Evolutionary conservation across 2,797 vertebrate genomes (phyloP).

Genomic region (Helostoma temminkii): DNA sequence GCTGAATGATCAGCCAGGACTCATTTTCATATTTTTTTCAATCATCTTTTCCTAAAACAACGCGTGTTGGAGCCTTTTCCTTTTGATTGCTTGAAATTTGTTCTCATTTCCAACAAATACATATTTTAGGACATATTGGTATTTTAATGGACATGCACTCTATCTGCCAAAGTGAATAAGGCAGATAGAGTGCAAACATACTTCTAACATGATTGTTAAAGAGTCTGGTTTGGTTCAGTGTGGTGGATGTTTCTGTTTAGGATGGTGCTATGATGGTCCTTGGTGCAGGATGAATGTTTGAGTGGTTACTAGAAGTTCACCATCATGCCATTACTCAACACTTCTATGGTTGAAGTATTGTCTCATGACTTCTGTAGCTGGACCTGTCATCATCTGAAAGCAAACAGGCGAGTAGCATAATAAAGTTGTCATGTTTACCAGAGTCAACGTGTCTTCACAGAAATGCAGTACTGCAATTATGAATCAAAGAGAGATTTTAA

Average conservation of each 20-base stretch:
- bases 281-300: background rate
- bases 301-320: background rate
- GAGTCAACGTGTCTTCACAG: background rate
- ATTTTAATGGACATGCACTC: constrained; percentile 2
- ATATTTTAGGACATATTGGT: background rate
- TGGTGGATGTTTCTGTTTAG: background rate
- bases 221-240: background rate
- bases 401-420: no score
- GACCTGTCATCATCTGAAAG: no score
- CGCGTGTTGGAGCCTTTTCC: constrained; percentile 12
- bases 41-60: background rate
- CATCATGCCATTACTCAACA: background rate
- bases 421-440: background rate
- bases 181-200: background rate
- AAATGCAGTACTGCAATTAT: constrained; percentile 1
- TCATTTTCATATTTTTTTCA: no score
- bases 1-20: no score
- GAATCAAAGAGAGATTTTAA: constrained; percentile 13
- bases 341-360: background rate
- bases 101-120: background rate
- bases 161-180: background rate
- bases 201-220: background rate
- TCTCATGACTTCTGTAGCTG: background rate
- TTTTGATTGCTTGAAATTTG: constrained; percentile 17
- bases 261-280: background rate